Conservation (phyloP, 2,113 vertebrate species). For the Bufo bufo region DNA sequence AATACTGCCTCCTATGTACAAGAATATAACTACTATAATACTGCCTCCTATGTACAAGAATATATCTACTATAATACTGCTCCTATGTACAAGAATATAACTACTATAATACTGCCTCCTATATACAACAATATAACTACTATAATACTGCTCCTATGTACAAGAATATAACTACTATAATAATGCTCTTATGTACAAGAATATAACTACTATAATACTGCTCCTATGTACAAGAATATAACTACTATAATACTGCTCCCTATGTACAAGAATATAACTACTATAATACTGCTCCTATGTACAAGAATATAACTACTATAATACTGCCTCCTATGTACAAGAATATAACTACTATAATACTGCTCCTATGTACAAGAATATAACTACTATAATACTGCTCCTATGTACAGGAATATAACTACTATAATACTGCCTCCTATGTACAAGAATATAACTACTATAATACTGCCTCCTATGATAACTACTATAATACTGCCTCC, state of each 20-base stretch:
- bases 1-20: neutral
- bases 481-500: neutral
- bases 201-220: constrained; percentile 12
- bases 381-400: too few species aligned
- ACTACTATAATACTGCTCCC: too few species aligned
- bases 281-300: too few species aligned
- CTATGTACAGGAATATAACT: too few species aligned
- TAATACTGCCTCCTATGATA: neutral
- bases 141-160: neutral
- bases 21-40: neutral
- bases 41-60: too few species aligned
- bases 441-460: too few species aligned
- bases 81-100: neutral
- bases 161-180: constrained; percentile 14
- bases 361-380: too few species aligned
- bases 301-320: too few species aligned
- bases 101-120: neutral
- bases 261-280: too few species aligned
- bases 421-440: too few species aligned
- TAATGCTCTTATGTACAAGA: neutral
- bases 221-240: neutral
- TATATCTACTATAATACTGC: neutral
- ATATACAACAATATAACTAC: constrained; percentile 3
- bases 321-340: too few species aligned
- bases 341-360: too few species aligned